Conservation (phyloP, 1,140 invertebrate species). For the Zophobas morio region DNA sequence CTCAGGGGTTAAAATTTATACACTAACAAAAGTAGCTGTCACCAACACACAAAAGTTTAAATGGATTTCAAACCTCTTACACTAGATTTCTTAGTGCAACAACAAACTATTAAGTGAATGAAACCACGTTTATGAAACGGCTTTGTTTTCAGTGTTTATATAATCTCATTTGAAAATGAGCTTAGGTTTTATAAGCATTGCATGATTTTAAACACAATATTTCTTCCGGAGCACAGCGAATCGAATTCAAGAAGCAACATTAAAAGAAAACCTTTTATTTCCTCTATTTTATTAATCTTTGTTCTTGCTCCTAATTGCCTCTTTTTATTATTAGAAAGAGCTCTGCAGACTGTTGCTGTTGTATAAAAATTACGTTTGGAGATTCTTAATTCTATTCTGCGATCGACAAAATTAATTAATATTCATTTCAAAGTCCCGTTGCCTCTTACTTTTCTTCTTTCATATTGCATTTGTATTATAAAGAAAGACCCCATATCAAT, state of each 20-base stretch:
- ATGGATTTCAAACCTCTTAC: too few species aligned
- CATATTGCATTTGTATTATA: too few species aligned
- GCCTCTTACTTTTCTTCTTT: not conserved
- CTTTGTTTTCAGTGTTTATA: too few species aligned
- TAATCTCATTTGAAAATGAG: too few species aligned
- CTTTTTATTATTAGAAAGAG: slow-evolving; percentile 10
- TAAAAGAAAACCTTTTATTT: slow-evolving; percentile 20
- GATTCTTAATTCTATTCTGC: slow-evolving; percentile 1
- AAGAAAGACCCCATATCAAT: too few species aligned
- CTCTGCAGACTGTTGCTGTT: slow-evolving; percentile 1
- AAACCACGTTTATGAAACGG: too few species aligned
- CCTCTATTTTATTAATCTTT: slow-evolving; percentile 17
- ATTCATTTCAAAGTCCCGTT: not conserved
- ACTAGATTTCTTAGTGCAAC: too few species aligned
- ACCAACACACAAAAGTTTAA: too few species aligned
- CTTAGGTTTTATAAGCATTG: slow-evolving; percentile 9
- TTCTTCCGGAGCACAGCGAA: not conserved
- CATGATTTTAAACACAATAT: not conserved
- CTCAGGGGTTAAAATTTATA: too few species aligned
- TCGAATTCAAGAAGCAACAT: slow-evolving; percentile 7
- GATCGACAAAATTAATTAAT: not conserved
- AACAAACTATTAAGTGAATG: too few species aligned
- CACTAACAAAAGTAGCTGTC: too few species aligned
- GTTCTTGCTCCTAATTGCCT: slow-evolving; percentile 26
- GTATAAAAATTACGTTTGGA: not conserved